Conservation (phyloP, 2,888 invertebrate species). For the Micoletzkya japonica region DNA sequence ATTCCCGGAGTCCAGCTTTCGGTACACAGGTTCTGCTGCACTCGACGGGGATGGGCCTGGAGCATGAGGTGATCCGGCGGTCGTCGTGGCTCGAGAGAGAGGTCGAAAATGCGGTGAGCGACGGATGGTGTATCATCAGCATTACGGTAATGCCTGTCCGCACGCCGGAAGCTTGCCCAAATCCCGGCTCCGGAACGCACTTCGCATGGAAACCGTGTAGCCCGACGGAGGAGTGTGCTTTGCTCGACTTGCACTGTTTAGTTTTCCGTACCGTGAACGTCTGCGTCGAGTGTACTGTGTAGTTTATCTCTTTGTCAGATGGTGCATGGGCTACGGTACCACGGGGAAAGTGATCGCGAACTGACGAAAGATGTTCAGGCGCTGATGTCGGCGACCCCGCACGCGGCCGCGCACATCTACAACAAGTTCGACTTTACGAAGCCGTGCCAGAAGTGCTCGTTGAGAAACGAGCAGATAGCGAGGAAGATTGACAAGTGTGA, state of each 20-base stretch:
- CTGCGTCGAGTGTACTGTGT: too few relatives aligned
- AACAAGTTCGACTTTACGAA: slow-evolving; percentile 52
- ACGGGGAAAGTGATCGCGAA: neutral
- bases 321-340: too few relatives aligned
- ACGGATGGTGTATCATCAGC: neutral
- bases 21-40: slow-evolving; percentile 25
- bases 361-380: slow-evolving; percentile 44
- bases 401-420: slow-evolving; percentile 47
- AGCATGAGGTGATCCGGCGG: slow-evolving; percentile 9
- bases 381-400: slow-evolving; percentile 51
- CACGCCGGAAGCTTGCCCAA: neutral
- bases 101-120: slow-evolving; percentile 35
- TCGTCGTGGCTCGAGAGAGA: slow-evolving; percentile 33
- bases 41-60: slow-evolving; percentile 7
- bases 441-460: slow-evolving; percentile 54
- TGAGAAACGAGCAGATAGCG: slow-evolving; percentile 52
- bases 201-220: slow-evolving; percentile 6
- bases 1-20: too few relatives aligned
- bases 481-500: slow-evolving; percentile 55
- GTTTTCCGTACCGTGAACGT: too few relatives aligned
- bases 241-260: neutral
- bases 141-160: neutral
- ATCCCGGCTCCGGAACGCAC: neutral
- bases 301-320: too few relatives aligned
- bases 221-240: neutral